Conservation (phyloP, 2,797 vertebrate species). For the Gadopsis bispinosus region DNA sequence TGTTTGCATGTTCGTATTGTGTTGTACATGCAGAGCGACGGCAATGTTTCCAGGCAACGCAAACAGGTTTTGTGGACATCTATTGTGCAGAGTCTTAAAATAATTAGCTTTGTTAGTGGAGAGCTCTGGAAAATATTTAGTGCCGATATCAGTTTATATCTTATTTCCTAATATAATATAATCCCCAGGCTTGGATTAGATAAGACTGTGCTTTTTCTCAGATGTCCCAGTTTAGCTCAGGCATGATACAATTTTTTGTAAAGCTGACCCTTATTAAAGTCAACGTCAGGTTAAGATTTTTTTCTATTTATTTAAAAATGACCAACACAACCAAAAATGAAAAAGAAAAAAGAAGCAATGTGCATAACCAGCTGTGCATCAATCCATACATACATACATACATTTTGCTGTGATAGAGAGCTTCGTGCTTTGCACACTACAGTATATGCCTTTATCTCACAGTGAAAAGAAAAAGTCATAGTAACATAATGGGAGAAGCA, state of each 20-base stretch:
- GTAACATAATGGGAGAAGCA: conserved; percentile 16
- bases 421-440: conserved; percentile 5
- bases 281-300: conserved; percentile 10
- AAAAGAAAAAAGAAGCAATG: conserved; percentile 28
- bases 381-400: conserved; percentile 7
- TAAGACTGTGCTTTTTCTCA: not conserved
- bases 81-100: not conserved
- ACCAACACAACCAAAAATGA: conserved; percentile 38
- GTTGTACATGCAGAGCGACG: not conserved
- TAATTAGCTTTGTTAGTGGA: conserved; percentile 18
- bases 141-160: not conserved
- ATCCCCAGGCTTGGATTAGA: not conserved
- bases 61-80: conserved; percentile 31
- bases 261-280: not conserved
- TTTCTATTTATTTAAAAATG: conserved; percentile 62
- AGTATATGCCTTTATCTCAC: conserved; percentile 23
- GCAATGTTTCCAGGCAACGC: conserved; percentile 40
- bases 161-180: not conserved
- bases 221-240: conserved; percentile 1
- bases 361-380: conserved; percentile 33
- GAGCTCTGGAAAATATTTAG: conserved; percentile 13
- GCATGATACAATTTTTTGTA: not conserved
- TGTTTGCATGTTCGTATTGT: not conserved
- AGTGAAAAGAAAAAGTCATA: conserved; percentile 21
- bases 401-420: conserved; percentile 20